Evolutionary conservation across 2,888 invertebrate species (phyloP).

Genomic region (Anoplius nigerrimus): DNA sequence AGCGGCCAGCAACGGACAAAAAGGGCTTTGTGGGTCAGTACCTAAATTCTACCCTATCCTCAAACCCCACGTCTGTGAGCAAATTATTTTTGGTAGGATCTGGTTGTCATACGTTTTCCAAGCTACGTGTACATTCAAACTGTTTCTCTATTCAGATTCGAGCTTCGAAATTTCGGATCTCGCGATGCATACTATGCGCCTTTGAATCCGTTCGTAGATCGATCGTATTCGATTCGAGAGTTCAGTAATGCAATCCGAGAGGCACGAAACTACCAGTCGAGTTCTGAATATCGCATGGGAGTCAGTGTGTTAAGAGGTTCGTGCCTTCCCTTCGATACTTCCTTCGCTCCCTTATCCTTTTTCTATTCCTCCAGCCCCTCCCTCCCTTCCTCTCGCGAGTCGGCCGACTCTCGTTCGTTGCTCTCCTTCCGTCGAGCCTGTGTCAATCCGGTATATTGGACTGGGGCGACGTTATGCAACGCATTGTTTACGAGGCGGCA

Average conservation of each 20-base stretch:
- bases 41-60: slow-evolving; percentile 38
- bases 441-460: slow-evolving; percentile 57
- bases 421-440: slow-evolving; percentile 49
- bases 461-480: slow-evolving; percentile 63
- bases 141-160: too few relatives aligned
- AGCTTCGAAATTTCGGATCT: too few relatives aligned
- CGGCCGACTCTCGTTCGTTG: not conserved
- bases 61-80: slow-evolving; percentile 49
- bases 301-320: slow-evolving; percentile 26
- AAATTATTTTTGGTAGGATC: too few relatives aligned
- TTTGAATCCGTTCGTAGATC: too few relatives aligned
- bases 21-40: slow-evolving; percentile 43
- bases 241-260: too few relatives aligned
- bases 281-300: slow-evolving; percentile 16
- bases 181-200: too few relatives aligned
- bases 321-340: slow-evolving; percentile 19
- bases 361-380: slow-evolving; percentile 28
- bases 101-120: too few relatives aligned
- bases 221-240: too few relatives aligned
- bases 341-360: slow-evolving; percentile 13
- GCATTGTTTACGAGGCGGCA: slow-evolving; percentile 69
- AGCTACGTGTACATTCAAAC: too few relatives aligned
- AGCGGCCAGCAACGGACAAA: slow-evolving; percentile 36
- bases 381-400: slow-evolving; percentile 9
- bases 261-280: too few relatives aligned